These are phyloP conservation scores for Teleiodes luculella DNA, from an alignment of 2,888 invertebrate genomes.

Conservation along the genomic window DNA sequence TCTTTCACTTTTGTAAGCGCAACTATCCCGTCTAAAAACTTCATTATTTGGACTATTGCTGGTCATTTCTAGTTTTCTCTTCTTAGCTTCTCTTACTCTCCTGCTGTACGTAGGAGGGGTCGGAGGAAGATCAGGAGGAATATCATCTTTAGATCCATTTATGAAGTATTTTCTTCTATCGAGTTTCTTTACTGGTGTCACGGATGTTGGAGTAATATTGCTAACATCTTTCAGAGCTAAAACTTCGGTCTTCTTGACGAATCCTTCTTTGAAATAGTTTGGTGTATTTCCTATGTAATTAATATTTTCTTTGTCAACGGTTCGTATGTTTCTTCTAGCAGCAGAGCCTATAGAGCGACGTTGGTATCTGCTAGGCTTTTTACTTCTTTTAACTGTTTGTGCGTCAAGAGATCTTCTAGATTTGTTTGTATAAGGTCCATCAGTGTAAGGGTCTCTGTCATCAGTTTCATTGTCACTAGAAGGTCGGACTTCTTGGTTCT, in stretches of 20 bases:
- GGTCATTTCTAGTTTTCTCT: constrained; percentile 70
- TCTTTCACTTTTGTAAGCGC: constrained; percentile 65
- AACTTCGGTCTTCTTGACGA: constrained; percentile 72
- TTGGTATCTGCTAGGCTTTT: constrained; percentile 70
- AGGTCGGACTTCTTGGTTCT: constrained; percentile 55
- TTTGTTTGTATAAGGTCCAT: constrained; percentile 43
- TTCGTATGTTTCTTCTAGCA: constrained; percentile 56
- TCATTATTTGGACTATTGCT: constrained; percentile 43
- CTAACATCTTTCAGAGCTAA: constrained; percentile 79
- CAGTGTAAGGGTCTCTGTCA: constrained; percentile 36
- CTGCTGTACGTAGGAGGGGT: constrained; percentile 69
- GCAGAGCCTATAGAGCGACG: constrained; percentile 61
- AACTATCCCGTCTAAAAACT: constrained; percentile 54
- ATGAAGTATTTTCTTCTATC: constrained; percentile 53
- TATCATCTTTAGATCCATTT: constrained; percentile 52
- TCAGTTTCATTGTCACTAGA: constrained; percentile 40
- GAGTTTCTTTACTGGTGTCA: constrained; percentile 54
- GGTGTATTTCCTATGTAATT: constrained; percentile 78
- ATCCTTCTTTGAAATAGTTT: constrained; percentile 79
- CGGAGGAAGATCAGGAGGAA: constrained; percentile 57
- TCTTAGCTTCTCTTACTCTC: constrained; percentile 70
- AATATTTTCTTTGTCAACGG: constrained; percentile 67
- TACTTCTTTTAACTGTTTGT: constrained; percentile 62
- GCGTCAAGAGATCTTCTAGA: constrained; percentile 61
- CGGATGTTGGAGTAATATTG: constrained; percentile 78